Evolutionary conservation across 2,888 invertebrate species (phyloP), one percentile per base, ranked within the genome.

Genomic region (Zygothrica quintamaculata): DNA sequence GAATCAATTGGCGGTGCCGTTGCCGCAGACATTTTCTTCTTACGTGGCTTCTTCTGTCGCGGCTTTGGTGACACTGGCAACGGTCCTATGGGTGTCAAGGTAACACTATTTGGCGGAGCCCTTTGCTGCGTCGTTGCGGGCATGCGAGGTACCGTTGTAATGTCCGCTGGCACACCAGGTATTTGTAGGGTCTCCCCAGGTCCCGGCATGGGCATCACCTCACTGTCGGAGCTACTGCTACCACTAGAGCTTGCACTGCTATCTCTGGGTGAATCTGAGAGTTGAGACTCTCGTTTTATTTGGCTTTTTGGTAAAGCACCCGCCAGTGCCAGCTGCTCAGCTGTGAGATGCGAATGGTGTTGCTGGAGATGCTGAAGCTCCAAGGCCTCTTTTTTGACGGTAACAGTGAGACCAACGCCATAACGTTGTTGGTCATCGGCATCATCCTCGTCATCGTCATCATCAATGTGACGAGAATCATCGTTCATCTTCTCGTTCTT

Each of bases 161-260:
- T 88, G 2, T 77, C 87, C 1, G 89, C 89, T 1, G 89, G 89
- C 7, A 89, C 89, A 3, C 89, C 89, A 4, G 87, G 89, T 46
- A 89, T 77, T 64, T 87, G 88, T 1, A 89, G 53, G 0, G 80
- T 89, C 29, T 84, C 88, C 0, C 88, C 89, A 0, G 88, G 89
- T 2, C 89, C 86, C 0, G 85, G 80, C 61, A 84, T 56, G 6
- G 31, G 51, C 37, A 80, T 73, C 18, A 73, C 82, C 6, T 60
- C 57, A 42, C 88, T 89, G 29, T 87, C 87, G n/a, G 86, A 87
- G 44, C 87, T 86, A 40, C 80, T 85, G 64, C 87, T 88, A 25
- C 87, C 81, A 22, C 80, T 84, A 48, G 72, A 71, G 12, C 66
- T 37, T 18, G 51, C 59, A 16, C 53, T 56, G 39, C 68, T n/a